Evolutionary conservation across 1,140 invertebrate genomes (phyloP).

Genomic region (Brachionus calyciflorus): DNA sequence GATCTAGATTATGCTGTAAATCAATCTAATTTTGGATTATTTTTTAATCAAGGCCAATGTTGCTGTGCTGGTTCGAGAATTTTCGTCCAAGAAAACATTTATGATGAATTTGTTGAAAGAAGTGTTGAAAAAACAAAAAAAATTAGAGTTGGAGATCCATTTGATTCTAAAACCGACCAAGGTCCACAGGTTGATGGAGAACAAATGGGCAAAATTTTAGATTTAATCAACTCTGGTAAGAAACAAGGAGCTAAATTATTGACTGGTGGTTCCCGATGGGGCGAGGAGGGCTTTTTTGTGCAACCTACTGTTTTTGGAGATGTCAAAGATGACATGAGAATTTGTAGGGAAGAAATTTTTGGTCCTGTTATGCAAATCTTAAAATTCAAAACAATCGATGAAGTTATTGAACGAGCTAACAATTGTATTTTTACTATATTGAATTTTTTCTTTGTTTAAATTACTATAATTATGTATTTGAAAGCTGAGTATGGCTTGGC

Average conservation of each 20-base stretch:
- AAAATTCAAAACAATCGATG: conserved; percentile 78
- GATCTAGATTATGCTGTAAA: conserved; percentile 70
- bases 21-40: conserved; percentile 73
- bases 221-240: conserved; percentile 62
- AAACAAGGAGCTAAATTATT: conserved; percentile 64
- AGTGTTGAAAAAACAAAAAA: conserved; percentile 67
- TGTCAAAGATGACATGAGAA: conserved; percentile 83
- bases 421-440: conserved; percentile 51
- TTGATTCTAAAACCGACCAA: conserved; percentile 67
- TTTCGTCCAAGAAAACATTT: conserved; percentile 58
- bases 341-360: conserved; percentile 89
- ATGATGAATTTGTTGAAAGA: conserved; percentile 57
- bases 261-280: conserved; percentile 64
- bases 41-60: conserved; percentile 69
- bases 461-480: neutral
- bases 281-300: conserved; percentile 71
- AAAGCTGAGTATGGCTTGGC: conserved; percentile 73
- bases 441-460: neutral
- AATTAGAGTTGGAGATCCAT: conserved; percentile 78
- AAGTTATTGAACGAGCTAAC: conserved; percentile 80
- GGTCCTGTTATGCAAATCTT: conserved; percentile 94
- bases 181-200: conserved; percentile 67
- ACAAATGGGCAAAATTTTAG: conserved; percentile 64
- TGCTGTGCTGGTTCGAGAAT: conserved; percentile 56
- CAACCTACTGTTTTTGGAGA: conserved; percentile 84